phyloP scores from a whole-genome alignment of 2,797 vertebrate species.

The Chromobotia macracanthus region DNA sequence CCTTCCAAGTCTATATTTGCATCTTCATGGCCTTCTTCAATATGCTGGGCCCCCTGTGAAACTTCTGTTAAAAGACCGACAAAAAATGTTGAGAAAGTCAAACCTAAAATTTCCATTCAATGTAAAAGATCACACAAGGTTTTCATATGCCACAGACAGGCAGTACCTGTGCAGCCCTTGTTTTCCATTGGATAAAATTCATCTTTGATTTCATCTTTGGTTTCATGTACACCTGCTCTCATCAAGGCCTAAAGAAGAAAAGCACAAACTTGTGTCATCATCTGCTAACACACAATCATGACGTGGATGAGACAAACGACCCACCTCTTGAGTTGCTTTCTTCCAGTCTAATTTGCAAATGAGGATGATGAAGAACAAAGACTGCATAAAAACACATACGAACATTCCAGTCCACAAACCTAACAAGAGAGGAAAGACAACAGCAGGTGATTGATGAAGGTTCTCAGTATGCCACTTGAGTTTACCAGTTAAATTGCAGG shows the following conservation, averaged over 20 bases:
- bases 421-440: conserved; percentile 56
- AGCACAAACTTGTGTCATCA: background rate
- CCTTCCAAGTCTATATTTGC: conserved; percentile 50
- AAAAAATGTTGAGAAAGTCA: background rate
- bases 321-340: conserved; percentile 82
- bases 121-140: background rate
- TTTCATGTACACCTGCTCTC: conserved; percentile 66
- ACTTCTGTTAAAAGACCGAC: background rate
- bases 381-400: conserved; percentile 74
- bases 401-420: conserved; percentile 86
- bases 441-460: background rate
- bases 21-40: conserved; percentile 22
- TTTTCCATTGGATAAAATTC: conserved; percentile 54
- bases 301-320: conserved; percentile 32
- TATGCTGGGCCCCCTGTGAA: conserved; percentile 11
- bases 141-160: background rate
- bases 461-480: background rate
- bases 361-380: conserved; percentile 75
- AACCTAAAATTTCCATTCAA: background rate
- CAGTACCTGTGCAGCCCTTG: conserved; percentile 51
- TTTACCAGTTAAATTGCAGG: background rate
- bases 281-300: background rate
- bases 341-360: conserved; percentile 83
- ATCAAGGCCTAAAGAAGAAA: conserved; percentile 60
- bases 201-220: conserved; percentile 47